Conservation (phyloP, 1,140 invertebrate species). For the Megathymus violae region DNA sequence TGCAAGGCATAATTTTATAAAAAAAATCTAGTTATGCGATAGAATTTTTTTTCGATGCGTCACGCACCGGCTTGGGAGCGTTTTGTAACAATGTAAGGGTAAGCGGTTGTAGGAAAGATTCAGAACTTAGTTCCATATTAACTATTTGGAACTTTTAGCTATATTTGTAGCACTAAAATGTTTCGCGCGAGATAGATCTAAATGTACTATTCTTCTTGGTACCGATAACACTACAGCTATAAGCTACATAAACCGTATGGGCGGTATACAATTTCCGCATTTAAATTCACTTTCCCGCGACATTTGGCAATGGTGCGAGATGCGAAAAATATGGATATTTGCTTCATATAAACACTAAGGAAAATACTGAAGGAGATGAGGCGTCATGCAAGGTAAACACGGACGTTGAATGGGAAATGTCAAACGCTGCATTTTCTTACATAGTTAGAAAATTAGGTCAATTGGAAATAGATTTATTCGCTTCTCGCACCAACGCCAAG, state of each 20-base stretch:
- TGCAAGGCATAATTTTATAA: background rate
- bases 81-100: no score
- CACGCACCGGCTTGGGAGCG: no score
- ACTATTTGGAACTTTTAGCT: constrained; percentile 8
- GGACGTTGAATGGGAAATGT: constrained; percentile 30
- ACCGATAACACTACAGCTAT: constrained; percentile 18
- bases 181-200: background rate
- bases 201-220: constrained; percentile 4
- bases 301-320: no score
- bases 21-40: background rate
- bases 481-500: no score
- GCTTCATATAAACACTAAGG: constrained; percentile 16
- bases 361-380: constrained; percentile 15
- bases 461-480: no score
- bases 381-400: constrained; percentile 16
- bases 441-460: constrained; percentile 11
- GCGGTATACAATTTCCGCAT: no score
- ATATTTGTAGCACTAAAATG: background rate
- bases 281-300: no score
- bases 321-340: background rate
- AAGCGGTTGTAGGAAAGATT: background rate
- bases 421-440: constrained; percentile 5
- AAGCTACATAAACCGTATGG: no score
- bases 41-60: constrained; percentile 10
- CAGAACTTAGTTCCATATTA: background rate